Evolutionary conservation across 2,113 vertebrate genomes (phyloP).

Genomic region (Oreochromis spilurus): DNA sequence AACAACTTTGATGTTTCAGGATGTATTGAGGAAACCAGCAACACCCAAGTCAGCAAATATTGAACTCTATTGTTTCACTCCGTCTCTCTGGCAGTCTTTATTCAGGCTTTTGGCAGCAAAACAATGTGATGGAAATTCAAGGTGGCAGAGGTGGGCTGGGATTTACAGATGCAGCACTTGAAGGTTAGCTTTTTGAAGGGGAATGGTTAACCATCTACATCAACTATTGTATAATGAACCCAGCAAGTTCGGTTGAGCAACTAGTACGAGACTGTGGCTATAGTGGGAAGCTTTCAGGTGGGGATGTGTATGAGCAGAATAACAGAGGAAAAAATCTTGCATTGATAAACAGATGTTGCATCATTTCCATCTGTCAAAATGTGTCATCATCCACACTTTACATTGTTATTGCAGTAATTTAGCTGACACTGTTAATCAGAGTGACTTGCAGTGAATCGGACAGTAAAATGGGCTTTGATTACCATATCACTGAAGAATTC

Average conservation of each 20-base stretch:
- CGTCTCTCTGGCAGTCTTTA: neutral
- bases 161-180: neutral
- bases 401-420: constrained; percentile 7
- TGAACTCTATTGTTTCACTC: neutral
- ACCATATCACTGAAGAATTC: constrained; percentile 3
- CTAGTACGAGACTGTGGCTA: neutral
- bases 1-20: neutral
- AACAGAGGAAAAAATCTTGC: neutral
- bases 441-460: neutral
- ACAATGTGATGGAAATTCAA: neutral
- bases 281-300: neutral
- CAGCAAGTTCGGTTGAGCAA: neutral
- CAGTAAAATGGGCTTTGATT: constrained; percentile 9
- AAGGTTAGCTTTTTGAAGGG: neutral
- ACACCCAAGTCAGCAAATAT: neutral
- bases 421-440: constrained; percentile 6
- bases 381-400: constrained; percentile 17
- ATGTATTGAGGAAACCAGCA: neutral
- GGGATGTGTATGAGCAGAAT: neutral
- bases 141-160: neutral
- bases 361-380: constrained; percentile 9
- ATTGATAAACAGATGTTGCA: constrained; percentile 5
- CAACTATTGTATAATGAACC: neutral
- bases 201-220: neutral
- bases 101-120: neutral